A percentile compares a stretch with the other conserved stretches of the same genome.
These are phyloP conservation scores for Drosophila sulfurigaster DNA, from an alignment of 1,140 invertebrate species.

Conservation along the genomic window DNA sequence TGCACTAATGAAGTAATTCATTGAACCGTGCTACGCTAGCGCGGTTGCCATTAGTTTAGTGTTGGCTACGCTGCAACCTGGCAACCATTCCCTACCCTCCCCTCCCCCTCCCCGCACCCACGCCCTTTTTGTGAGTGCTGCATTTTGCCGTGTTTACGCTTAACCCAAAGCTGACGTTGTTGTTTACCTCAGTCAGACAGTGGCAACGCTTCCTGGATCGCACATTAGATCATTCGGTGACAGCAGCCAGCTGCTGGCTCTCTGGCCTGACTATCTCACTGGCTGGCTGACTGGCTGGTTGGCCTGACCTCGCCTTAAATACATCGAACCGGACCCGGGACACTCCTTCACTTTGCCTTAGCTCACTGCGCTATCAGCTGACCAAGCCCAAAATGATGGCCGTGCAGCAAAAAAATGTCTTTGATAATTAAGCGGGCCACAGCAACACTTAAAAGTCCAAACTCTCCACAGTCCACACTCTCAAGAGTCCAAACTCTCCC, in stretches of 20 bases:
- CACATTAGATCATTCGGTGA: slow-evolving; percentile 73
- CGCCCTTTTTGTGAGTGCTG: slow-evolving; percentile 4
- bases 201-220: slow-evolving; percentile 60
- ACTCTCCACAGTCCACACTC: slow-evolving; percentile 1
- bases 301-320: slow-evolving; percentile 67
- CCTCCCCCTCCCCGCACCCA: slow-evolving; percentile 25
- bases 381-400: slow-evolving; percentile 65
- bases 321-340: slow-evolving; percentile 39
- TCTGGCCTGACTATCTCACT: too few relatives aligned
- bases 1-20: slow-evolving; percentile 84
- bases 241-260: slow-evolving; percentile 23
- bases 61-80: slow-evolving; percentile 48
- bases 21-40: slow-evolving; percentile 78
- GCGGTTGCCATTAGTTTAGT: slow-evolving; percentile 74
- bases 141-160: not conserved
- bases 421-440: slow-evolving; percentile 81
- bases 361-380: slow-evolving; percentile 46
- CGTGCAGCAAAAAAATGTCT: slow-evolving; percentile 70
- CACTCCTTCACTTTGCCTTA: slow-evolving; percentile 29
- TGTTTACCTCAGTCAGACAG: slow-evolving; percentile 22
- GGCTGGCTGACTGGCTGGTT: not conserved
- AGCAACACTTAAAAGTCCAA: not conserved
- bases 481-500: not conserved
- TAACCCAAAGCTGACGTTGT: slow-evolving; percentile 24
- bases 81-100: not conserved